These are phyloP conservation scores for Acanthopagrus latus DNA, from an alignment of 2,797 vertebrate species.

Conservation along the genomic window DNA sequence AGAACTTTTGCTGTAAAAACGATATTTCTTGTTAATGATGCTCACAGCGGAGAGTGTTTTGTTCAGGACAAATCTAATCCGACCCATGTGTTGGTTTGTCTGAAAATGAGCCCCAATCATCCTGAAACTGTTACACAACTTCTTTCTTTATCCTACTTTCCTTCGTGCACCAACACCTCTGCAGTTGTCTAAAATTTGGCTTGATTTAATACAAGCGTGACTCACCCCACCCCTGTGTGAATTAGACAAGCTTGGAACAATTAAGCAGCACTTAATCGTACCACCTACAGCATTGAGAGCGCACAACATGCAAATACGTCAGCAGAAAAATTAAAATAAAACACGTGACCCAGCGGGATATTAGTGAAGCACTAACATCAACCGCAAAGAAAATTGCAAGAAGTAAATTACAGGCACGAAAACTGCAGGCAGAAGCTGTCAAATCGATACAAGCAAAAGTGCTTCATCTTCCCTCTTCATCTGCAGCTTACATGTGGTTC, in stretches of 20 bases:
- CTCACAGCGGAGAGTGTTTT: conserved; percentile 12
- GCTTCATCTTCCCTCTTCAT: conserved; percentile 8
- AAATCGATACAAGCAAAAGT: not conserved
- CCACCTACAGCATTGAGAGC: conserved; percentile 28
- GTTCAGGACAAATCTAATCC: conserved; percentile 39
- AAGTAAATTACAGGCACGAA: not conserved
- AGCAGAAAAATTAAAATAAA: conserved; percentile 22
- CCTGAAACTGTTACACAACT: conserved; percentile 70
- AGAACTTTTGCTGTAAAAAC: not conserved
- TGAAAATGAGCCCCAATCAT: conserved; percentile 58
- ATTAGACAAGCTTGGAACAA: conserved; percentile 59
- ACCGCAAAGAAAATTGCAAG: not conserved
- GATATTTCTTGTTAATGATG: not conserved
- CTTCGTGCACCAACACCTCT: conserved; percentile 61
- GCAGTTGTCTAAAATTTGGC: conserved; percentile 55
- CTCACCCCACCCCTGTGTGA: conserved; percentile 43
- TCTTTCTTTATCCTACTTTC: conserved; percentile 64
- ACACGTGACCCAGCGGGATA: not conserved
- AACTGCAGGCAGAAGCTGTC: not conserved
- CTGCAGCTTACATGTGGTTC: conserved; percentile 12
- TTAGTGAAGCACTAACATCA: not conserved
- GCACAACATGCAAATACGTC: conserved; percentile 7
- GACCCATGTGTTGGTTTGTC: conserved; percentile 62
- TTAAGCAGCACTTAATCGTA: conserved; percentile 39
- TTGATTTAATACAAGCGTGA: conserved; percentile 21